Evolutionary conservation across 2,113 vertebrate species (phyloP).

Genomic region (Sardina pilchardus): DNA sequence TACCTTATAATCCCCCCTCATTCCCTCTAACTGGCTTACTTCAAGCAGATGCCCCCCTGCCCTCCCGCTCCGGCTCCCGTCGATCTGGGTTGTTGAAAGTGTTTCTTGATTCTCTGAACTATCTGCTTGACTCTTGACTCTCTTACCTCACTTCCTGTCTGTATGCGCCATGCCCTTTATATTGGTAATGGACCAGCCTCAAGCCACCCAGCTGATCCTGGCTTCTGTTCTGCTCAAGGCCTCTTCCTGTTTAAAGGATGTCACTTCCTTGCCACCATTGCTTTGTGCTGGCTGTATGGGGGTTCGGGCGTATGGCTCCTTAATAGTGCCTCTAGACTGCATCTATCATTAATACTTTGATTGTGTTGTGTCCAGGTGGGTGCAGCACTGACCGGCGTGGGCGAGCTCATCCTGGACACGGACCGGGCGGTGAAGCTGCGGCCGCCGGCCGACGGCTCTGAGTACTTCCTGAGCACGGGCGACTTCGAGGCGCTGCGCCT

Average conservation of each 20-base stretch:
- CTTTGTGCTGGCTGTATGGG: not conserved
- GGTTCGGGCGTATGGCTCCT: not conserved
- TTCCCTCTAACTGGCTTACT: not conserved
- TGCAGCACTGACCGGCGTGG: slow-evolving; percentile 75
- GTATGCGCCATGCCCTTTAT: too few species aligned
- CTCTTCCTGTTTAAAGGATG: not conserved
- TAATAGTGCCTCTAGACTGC: not conserved
- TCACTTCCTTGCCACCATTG: not conserved
- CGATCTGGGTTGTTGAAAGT: not conserved
- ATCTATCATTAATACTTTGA: not conserved
- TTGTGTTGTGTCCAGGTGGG: slow-evolving; percentile 62
- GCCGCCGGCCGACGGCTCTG: slow-evolving; percentile 65
- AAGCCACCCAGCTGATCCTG: not conserved
- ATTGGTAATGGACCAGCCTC: too few species aligned
- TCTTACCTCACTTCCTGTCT: too few species aligned
- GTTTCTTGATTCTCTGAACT: too few species aligned
- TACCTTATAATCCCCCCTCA: too few species aligned
- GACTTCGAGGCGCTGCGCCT: slow-evolving; percentile 76
- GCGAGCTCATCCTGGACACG: slow-evolving; percentile 75
- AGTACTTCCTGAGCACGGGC: slow-evolving; percentile 75
- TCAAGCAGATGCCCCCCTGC: not conserved
- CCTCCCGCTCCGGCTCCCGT: too few species aligned
- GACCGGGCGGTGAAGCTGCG: slow-evolving; percentile 76
- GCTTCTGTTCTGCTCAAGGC: not conserved
- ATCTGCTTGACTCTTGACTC: too few species aligned